Conservation (phyloP, 2,888 invertebrate species). For the Trichacis sp. region DNA sequence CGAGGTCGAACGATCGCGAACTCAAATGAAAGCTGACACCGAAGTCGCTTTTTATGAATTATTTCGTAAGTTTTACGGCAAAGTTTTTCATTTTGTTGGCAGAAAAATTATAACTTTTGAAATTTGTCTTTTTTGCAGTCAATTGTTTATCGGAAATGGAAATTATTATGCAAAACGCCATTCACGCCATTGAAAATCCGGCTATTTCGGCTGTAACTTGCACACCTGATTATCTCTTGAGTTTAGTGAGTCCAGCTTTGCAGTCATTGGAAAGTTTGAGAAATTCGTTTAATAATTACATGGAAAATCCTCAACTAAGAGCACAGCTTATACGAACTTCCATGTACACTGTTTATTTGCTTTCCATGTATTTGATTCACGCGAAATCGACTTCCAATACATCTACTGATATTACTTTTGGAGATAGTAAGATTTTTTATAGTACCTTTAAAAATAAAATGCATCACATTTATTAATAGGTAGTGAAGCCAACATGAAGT, state of each 20-base stretch:
- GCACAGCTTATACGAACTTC: slow-evolving; percentile 68
- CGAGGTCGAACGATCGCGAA: slow-evolving; percentile 62
- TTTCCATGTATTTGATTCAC: slow-evolving; percentile 76
- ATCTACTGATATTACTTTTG: slow-evolving; percentile 77
- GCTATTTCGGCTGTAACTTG: slow-evolving; percentile 76
- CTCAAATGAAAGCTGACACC: slow-evolving; percentile 56
- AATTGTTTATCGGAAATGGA: slow-evolving; percentile 68
- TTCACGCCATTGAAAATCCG: slow-evolving; percentile 77
- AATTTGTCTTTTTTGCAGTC: no score
- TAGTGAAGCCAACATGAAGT: no score
- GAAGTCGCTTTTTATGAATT: slow-evolving; percentile 60
- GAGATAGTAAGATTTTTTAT: slow-evolving; percentile 72
- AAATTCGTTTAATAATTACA: slow-evolving; percentile 55
- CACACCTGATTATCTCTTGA: slow-evolving; percentile 74
- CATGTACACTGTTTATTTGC: slow-evolving; percentile 72
- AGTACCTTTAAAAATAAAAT: neutral
- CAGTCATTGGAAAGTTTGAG: slow-evolving; percentile 63
- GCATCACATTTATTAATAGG: neutral
- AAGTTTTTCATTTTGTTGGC: no score
- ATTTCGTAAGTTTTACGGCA: slow-evolving; percentile 60
- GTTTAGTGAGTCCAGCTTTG: slow-evolving; percentile 68
- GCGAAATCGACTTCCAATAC: slow-evolving; percentile 85
- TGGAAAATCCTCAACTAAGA: slow-evolving; percentile 60
- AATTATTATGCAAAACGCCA: slow-evolving; percentile 71
- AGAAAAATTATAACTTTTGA: neutral